These are phyloP conservation scores for Dicrostonyx torquatus DNA, from an alignment of 2,797 vertebrate species.

Conservation along the genomic window DNA sequence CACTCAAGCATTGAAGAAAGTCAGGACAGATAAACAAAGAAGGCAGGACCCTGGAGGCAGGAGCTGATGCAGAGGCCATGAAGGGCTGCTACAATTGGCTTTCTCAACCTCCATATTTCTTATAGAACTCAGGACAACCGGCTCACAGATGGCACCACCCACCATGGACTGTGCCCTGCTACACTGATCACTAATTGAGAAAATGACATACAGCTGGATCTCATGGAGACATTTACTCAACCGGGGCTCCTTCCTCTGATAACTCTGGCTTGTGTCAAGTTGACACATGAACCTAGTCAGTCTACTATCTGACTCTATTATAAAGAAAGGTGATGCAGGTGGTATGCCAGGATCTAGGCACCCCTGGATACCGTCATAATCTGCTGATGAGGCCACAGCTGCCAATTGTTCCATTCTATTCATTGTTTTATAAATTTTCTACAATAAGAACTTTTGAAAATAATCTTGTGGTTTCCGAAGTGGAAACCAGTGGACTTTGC, in stretches of 20 bases:
- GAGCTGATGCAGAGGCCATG: background rate
- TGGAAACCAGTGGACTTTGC: background rate
- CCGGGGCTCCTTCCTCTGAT: background rate
- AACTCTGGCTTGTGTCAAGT: background rate
- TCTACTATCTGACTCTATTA: background rate
- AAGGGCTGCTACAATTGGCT: rapidly evolving
- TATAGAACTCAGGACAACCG: background rate
- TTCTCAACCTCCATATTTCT: background rate
- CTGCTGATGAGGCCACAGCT: too few relatives aligned
- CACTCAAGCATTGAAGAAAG: background rate
- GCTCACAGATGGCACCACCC: background rate
- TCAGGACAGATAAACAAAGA: background rate
- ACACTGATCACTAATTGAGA: background rate
- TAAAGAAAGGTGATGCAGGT: background rate
- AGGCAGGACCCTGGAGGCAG: background rate
- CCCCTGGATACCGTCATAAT: background rate
- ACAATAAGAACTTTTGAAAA: background rate
- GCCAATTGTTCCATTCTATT: background rate
- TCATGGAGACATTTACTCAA: background rate
- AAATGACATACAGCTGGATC: background rate
- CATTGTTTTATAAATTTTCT: background rate
- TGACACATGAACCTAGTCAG: background rate
- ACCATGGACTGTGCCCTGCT: background rate
- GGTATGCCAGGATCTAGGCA: background rate
- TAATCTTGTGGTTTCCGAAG: background rate